A percentile compares a stretch with the other conserved stretches of the same genome.
phyloP scores from a whole-genome alignment of 2,888 invertebrate species.

The Clivina fossor region DNA sequence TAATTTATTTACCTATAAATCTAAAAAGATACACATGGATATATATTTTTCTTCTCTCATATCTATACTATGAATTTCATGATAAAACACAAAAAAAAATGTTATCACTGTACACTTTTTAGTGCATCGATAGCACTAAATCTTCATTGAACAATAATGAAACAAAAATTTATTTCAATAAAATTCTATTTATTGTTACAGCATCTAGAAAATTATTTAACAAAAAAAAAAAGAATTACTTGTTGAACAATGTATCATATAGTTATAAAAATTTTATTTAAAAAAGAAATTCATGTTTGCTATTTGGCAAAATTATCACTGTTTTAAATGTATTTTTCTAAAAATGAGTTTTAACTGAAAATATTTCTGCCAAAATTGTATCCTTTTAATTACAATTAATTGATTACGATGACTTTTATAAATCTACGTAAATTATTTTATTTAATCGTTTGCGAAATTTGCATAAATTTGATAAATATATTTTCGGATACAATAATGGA shows the following conservation, averaged over 20 bases:
- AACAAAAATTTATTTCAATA: conserved; percentile 17
- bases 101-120: conserved; percentile 17
- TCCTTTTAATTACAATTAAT: conserved; percentile 15
- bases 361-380: conserved; percentile 17
- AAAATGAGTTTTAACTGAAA: conserved; percentile 23
- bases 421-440: no score
- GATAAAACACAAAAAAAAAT: no score
- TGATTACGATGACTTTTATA: no score
- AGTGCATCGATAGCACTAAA: conserved; percentile 14
- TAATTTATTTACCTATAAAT: conserved; percentile 11
- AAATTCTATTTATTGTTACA: conserved; percentile 13
- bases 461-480: no score
- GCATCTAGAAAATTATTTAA: conserved; percentile 10
- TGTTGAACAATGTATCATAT: conserved; percentile 19
- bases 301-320: conserved; percentile 16
- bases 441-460: no score
- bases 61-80: not conserved
- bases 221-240: no score
- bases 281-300: conserved; percentile 23
- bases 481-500: no score
- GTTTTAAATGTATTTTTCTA: conserved; percentile 16
- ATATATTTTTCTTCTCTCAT: not conserved
- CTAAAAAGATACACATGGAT: not conserved
- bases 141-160: conserved; percentile 7
- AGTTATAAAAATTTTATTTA: conserved; percentile 22